Conservation (phyloP, 2,888 invertebrate species). For the Oxyteleia sp. region DNA sequence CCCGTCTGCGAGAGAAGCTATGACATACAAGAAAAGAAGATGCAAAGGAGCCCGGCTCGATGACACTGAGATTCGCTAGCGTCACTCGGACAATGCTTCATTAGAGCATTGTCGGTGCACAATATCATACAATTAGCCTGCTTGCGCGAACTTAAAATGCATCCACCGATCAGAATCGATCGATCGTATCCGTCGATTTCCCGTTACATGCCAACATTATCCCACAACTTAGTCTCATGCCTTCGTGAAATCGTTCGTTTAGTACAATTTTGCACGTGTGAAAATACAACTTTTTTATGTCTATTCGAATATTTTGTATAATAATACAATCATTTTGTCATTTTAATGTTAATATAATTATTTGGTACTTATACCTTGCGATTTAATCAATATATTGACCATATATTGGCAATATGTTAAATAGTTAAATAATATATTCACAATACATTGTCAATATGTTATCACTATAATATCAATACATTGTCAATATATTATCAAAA, state of each 20-base stretch:
- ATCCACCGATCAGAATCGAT: slow-evolving; percentile 83
- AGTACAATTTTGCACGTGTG: no score
- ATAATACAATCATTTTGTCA: no score
- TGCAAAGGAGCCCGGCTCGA: slow-evolving; percentile 64
- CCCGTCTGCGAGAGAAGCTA: slow-evolving; percentile 40
- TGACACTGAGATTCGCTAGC: slow-evolving; percentile 72
- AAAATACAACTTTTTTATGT: slow-evolving; percentile 23
- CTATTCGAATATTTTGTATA: no score
- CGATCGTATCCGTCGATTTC: slow-evolving; percentile 82
- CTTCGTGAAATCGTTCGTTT: slow-evolving; percentile 47
- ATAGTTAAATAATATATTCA: no score
- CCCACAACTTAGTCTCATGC: slow-evolving; percentile 62
- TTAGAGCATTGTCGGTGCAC: slow-evolving; percentile 86
- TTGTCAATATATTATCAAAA: no score
- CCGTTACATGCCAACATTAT: slow-evolving; percentile 84
- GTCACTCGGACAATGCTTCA: slow-evolving; percentile 85
- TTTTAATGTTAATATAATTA: no score
- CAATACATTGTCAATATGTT: no score
- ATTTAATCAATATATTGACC: no score
- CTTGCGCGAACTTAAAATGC: slow-evolving; percentile 74
- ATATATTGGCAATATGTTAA: no score
- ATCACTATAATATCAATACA: no score
- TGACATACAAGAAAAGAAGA: slow-evolving; percentile 42
- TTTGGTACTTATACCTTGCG: no score
- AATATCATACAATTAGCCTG: slow-evolving; percentile 86